These are phyloP conservation scores for Mesoligia furuncula DNA, from an alignment of 2,888 invertebrate genomes.

Conservation along the genomic window DNA sequence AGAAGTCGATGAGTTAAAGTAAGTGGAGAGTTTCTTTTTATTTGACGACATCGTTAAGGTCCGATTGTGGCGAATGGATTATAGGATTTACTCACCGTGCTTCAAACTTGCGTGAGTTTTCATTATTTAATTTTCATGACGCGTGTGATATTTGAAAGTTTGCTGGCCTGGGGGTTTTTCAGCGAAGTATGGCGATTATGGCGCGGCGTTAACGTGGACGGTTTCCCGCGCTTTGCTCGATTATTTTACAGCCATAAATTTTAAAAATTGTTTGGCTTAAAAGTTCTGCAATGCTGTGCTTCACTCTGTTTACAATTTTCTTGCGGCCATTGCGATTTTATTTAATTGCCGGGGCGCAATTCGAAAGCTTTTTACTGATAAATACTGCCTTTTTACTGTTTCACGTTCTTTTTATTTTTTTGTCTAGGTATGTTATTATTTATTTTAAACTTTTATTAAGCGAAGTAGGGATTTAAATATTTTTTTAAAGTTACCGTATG, in stretches of 20 bases:
- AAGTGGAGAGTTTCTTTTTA: slow-evolving; percentile 69
- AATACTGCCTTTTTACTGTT: background rate
- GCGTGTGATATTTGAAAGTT: slow-evolving; percentile 11
- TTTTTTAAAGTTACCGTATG: background rate
- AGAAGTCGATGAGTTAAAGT: slow-evolving; percentile 83
- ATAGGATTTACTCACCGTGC: slow-evolving; percentile 15
- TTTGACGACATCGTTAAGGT: slow-evolving; percentile 39
- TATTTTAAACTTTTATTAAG: background rate
- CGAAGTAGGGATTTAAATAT: background rate
- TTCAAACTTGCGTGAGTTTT: slow-evolving; percentile 16
- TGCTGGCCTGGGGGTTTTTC: slow-evolving; percentile 7
- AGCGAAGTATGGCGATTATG: slow-evolving; percentile 1
- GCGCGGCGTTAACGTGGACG: background rate
- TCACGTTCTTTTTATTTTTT: background rate
- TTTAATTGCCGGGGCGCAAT: slow-evolving; percentile 39
- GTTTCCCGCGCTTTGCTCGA: slow-evolving; percentile 24
- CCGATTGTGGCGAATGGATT: slow-evolving; percentile 46
- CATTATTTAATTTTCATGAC: slow-evolving; percentile 12
- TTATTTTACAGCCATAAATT: slow-evolving; percentile 7
- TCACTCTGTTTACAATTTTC: slow-evolving; percentile 5
- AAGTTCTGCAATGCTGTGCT: slow-evolving; percentile 30
- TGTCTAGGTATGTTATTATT: background rate
- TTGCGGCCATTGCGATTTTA: slow-evolving; percentile 38
- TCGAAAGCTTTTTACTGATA: slow-evolving; percentile 14
- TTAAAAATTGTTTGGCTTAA: background rate